A percentile compares a stretch with the other conserved stretches of the same genome.
phyloP scores from a whole-genome alignment of 2,797 vertebrate genomes.

The Petrocephalus sullivani region DNA sequence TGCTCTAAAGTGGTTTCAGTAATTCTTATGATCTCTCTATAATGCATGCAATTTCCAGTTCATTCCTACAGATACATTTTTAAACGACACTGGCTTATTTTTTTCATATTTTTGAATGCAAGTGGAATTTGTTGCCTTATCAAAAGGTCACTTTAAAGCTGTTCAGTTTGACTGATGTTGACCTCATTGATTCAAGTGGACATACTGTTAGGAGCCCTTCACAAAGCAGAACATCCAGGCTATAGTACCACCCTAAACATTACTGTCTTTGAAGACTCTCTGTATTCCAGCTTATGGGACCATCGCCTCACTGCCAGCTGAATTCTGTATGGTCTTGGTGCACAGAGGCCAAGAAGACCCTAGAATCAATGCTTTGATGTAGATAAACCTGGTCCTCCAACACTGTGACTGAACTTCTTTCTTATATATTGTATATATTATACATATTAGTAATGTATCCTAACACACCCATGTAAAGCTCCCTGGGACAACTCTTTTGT shows the following conservation, averaged over 20 bases:
- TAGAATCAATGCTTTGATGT: background rate
- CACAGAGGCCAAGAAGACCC: background rate
- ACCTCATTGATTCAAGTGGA: background rate
- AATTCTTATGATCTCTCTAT: background rate
- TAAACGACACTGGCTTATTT: too few species aligned
- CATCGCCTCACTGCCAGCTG: background rate
- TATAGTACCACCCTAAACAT: background rate
- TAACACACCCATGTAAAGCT: too few species aligned
- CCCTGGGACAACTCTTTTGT: too few species aligned
- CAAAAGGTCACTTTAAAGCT: background rate
- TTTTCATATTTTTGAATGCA: background rate
- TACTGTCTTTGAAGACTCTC: background rate
- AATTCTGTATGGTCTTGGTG: background rate
- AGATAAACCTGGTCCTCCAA: background rate
- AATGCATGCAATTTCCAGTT: background rate
- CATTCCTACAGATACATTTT: background rate
- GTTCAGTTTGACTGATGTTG: background rate
- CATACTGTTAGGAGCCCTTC: background rate
- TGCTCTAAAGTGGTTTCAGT: background rate
- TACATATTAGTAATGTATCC: too few species aligned
- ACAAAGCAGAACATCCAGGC: background rate
- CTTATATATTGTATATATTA: background rate
- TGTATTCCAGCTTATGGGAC: background rate
- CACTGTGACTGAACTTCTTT: background rate
- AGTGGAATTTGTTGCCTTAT: background rate